Evolutionary conservation across 2,797 vertebrate species (phyloP), one percentile per base, ranked within the genome.

Genomic region (Gadopsis bispinosus): DNA sequence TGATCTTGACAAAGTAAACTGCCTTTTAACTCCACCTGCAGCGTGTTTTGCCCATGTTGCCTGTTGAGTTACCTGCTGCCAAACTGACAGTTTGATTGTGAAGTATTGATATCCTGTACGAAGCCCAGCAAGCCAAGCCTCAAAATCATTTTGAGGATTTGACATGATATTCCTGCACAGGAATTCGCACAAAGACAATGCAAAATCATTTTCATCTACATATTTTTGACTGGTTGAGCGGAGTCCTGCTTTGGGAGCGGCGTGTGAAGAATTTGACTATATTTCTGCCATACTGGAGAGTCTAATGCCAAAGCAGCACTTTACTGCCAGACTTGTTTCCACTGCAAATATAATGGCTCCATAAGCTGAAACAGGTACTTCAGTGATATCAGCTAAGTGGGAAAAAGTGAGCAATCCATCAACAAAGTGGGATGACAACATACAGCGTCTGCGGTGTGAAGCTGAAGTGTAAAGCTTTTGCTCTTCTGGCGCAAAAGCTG

Each of bases 371-470:
- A 65, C 58, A 43, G 66, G 53, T 47, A 33, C 62, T 64, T 71
- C 33, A 77, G 53, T 14, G 31, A 48, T 62, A 56, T 39, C 26
- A 61, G 45, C 53, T 41, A 66, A 85, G 29, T 53, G 16, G 68
- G 71, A 79, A 72, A 87, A 80, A 81, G 50, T 77, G 75, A 78
- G 69, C 73, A 61, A 65, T 80, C 56, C 51, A 77, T 85, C 73
- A 79, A 3, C 51, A 78, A 50, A 20, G 5, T 59, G 29, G 12
- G 31, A 75, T 61, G 72, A 83, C 65, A 79, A 75, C 69, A 65
- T 29, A 60, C 66, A 66, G 69, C 51, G 79, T 66, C 47, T 43
- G 35, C 35, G 48, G 43, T 41, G 53, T 61, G 48, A 77, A 60
- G 55, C 31, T 74, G 54, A 81, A 77, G 66, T 70, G 69, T 69